Conservation (phyloP, 2,888 invertebrate genomes). For the Pristionchus exspectatus region DNA sequence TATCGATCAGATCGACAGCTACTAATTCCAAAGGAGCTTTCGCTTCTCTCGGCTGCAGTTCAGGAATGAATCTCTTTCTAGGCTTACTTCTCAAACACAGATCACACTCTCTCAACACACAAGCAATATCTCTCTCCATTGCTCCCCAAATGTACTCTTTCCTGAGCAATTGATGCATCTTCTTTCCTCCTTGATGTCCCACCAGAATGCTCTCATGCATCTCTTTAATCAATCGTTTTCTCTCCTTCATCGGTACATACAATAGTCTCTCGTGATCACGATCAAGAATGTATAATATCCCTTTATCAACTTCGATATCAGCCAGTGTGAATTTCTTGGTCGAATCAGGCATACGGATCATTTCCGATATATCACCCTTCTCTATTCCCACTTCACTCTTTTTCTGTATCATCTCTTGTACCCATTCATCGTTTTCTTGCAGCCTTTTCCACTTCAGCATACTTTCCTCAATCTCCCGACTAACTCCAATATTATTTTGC, state of each 20-base stretch:
- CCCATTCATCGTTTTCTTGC: background rate
- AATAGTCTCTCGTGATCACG: background rate
- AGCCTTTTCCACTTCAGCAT: too few species aligned
- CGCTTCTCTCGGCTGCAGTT: background rate
- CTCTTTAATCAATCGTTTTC: background rate
- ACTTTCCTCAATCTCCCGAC: background rate
- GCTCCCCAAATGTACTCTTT: background rate
- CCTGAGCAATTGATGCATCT: background rate
- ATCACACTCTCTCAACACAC: background rate
- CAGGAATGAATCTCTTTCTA: background rate
- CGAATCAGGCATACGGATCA: background rate
- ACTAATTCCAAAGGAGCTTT: background rate
- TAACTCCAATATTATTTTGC: background rate
- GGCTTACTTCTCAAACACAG: background rate
- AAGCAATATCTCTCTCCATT: background rate
- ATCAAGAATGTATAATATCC: background rate
- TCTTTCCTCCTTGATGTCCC: background rate
- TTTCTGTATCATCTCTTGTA: background rate
- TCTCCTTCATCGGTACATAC: background rate
- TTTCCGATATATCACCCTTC: background rate
- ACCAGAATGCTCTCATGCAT: background rate
- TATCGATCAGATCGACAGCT: background rate
- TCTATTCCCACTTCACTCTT: background rate
- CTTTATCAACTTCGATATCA: background rate
- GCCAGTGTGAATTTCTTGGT: background rate